Evolutionary conservation across 1,140 invertebrate genomes (phyloP).

Genomic region (Lasioglossum baleicum): DNA sequence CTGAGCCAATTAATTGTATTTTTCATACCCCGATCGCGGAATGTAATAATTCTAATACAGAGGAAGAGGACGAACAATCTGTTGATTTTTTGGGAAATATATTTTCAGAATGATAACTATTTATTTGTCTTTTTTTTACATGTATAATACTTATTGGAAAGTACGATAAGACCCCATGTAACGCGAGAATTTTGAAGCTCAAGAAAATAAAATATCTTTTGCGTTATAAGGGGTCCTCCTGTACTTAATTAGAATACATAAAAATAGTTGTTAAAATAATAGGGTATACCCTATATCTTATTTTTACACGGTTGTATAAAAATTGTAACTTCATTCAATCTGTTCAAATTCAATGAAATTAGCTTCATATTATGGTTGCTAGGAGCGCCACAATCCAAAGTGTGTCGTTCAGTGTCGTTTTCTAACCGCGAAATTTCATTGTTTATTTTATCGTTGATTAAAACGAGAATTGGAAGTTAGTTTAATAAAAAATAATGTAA

Average conservation of each 20-base stretch:
- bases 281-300: too few species aligned
- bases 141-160: neutral
- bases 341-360: too few species aligned
- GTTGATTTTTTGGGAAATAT: conserved; percentile 35
- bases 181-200: too few species aligned
- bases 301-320: too few species aligned
- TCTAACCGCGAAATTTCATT: conserved; percentile 36
- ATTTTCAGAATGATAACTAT: conserved; percentile 37
- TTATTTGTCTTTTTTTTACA: neutral
- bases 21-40: conserved; percentile 10
- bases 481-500: neutral
- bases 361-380: neutral
- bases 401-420: too few species aligned
- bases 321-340: too few species aligned
- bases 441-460: neutral
- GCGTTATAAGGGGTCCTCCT: too few species aligned
- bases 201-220: too few species aligned
- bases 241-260: too few species aligned
- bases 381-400: conserved; percentile 2
- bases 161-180: too few species aligned
- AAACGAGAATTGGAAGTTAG: neutral
- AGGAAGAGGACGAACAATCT: conserved; percentile 31
- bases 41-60: conserved; percentile 24
- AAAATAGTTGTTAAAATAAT: too few species aligned
- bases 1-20: conserved; percentile 71